Base-by-base conservation (phyloP, 1,140 invertebrate genomes). In the Schlechtendalia chinensis region DNA sequence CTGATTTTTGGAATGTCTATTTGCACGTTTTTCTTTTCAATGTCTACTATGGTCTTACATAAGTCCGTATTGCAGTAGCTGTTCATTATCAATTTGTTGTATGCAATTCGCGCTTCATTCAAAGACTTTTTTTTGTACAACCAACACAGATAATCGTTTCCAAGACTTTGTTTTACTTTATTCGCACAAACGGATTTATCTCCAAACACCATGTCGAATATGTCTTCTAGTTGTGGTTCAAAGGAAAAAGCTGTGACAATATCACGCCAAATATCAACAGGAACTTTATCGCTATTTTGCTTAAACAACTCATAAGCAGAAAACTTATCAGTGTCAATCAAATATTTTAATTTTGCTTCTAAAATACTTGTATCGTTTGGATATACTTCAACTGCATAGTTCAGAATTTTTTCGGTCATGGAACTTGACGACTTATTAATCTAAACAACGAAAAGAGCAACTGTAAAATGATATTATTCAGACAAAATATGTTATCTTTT, bases 91-190 rank as follows among this genome's bases (percentile, higher is more conserved):
- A 61, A 50, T 79, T 63, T 50, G 16, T 63, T 17, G 8, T 61
- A 79, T 17, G 39, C 32, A 63, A n/a, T 63, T 19, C 75, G 75
- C 17, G 24, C 14, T 27, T 59, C 32, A 11, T 27, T 5, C 17
- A 79, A 61, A 0, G 75, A 27, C 3, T 61, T 61, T 2, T 47
- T 29, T 79, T 47, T 16, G 58, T 14, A 63, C 19, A 79, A 45
- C 75, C 75, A 79, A 5, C 10, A 14, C 4, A 79, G 10, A 63
- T 79, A 79, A 1, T 59, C 16, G 61, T 61, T 63, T 47, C 58
- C 75, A n/a, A 79, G 39, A 47, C 27, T 79, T 50, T 63, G 17
- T 79, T 50, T 63, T 14, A 61, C 24, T 50, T 79, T 58, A 27
- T 63, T 47, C 2, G 11, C 8, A 79, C 39, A 50, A 47, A 47